A percentile compares a stretch with the other conserved stretches of the same genome.
Conservation (phyloP, 2,113 vertebrate species). For the Lynx canadensis region DNA sequence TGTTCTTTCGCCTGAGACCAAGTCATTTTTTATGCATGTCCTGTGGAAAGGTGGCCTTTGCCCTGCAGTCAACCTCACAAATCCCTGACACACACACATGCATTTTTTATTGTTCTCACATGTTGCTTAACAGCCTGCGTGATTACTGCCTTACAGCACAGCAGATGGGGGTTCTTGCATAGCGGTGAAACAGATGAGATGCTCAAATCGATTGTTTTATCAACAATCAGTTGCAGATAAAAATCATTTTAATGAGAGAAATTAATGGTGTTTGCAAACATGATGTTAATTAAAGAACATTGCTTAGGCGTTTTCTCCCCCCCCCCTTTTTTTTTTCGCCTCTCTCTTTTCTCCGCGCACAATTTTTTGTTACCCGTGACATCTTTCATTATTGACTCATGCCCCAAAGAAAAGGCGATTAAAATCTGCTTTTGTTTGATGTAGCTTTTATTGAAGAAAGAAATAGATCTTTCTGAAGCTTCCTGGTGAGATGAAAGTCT, state of each 20-base stretch:
- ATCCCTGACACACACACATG: conserved; percentile 81
- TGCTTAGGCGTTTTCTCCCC: conserved; percentile 76
- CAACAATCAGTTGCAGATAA: conserved; percentile 90
- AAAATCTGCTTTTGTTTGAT: conserved; percentile 95
- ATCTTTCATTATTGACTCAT: conserved; percentile 98
- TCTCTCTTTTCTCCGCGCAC: conserved; percentile 77
- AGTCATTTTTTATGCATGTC: conserved; percentile 86
- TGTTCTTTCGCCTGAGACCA: conserved; percentile 81
- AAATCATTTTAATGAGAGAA: conserved; percentile 90
- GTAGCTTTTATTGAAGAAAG: conserved; percentile 94
- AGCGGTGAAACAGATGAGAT: conserved; percentile 86
- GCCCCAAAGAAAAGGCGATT: conserved; percentile 94
- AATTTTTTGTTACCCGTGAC: conserved; percentile 90
- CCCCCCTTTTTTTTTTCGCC: neutral
- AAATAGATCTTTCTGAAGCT: conserved; percentile 96
- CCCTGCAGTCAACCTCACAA: conserved; percentile 82
- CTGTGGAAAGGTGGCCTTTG: conserved; percentile 84
- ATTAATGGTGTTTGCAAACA: conserved; percentile 92
- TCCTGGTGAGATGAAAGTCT: conserved; percentile 99
- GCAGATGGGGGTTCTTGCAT: conserved; percentile 86
- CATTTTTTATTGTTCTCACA: conserved; percentile 88
- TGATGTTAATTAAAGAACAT: conserved; percentile 91
- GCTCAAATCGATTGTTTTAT: conserved; percentile 90
- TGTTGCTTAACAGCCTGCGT: conserved; percentile 86
- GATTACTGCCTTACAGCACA: conserved; percentile 82